Conservation (phyloP, 2,113 vertebrate genomes). For the Carlito syrichta region DNA sequence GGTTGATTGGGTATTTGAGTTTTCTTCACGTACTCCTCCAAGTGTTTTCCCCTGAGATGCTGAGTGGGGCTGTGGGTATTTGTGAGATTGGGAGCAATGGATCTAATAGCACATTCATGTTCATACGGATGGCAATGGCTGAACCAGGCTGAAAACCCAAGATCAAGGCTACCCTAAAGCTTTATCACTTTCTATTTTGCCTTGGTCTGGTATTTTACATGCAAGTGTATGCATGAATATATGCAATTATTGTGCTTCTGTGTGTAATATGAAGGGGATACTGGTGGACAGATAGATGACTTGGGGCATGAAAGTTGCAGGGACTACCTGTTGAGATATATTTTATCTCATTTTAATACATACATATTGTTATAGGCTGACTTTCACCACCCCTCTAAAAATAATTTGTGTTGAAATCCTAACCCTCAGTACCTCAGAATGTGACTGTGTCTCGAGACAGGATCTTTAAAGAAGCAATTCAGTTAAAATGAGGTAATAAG, state of each 20-base stretch:
- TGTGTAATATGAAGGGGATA: background rate
- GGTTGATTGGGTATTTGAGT: background rate
- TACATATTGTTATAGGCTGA: background rate
- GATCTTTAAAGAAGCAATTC: background rate
- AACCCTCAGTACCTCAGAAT: background rate
- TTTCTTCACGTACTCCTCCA: background rate
- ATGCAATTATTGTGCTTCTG: background rate
- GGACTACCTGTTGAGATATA: background rate
- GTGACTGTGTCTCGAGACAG: background rate
- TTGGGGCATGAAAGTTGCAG: background rate
- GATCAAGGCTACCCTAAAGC: background rate
- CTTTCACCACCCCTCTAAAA: background rate
- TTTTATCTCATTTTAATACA: background rate
- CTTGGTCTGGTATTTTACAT: background rate
- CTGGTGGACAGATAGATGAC: background rate
- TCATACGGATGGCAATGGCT: too few species aligned
- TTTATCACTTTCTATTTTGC: background rate
- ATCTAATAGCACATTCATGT: rapidly evolving
- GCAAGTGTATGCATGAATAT: too few species aligned
- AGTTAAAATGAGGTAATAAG: background rate
- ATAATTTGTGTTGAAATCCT: background rate
- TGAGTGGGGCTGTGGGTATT: too few species aligned
- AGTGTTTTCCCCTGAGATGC: background rate
- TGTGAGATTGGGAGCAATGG: background rate
- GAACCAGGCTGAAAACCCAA: background rate